phyloP scores from a whole-genome alignment of 2,888 invertebrate species.

The Xestia c-nigrum region DNA sequence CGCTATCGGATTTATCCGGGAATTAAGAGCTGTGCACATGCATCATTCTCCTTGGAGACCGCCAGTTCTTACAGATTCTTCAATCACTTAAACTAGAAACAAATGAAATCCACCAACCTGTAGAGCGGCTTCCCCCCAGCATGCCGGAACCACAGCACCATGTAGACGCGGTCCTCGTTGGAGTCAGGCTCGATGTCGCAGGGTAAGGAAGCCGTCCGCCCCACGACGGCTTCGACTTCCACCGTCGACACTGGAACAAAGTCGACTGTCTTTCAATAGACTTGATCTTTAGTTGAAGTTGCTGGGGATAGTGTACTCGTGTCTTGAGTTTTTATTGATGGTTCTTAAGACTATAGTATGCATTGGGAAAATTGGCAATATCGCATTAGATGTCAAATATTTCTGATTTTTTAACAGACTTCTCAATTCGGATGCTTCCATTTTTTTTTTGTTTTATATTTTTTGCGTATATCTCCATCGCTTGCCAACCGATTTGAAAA shows the following conservation, averaged over 20 bases:
- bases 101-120: slow-evolving; percentile 91
- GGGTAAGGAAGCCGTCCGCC: slow-evolving; percentile 95
- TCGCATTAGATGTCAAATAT: background rate
- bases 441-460: too few species aligned
- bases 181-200: slow-evolving; percentile 97
- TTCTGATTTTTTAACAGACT: too few species aligned
- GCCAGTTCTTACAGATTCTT: too few species aligned
- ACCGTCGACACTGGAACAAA: slow-evolving; percentile 88
- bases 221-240: slow-evolving; percentile 95
- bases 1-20: too few species aligned
- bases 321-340: background rate
- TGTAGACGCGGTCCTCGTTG: slow-evolving; percentile 96
- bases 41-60: too few species aligned
- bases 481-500: too few species aligned
- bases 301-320: background rate
- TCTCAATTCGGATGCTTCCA: too few species aligned
- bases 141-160: slow-evolving; percentile 98
- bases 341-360: background rate
- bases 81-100: background rate
- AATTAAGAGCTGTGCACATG: too few species aligned
- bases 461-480: too few species aligned
- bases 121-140: slow-evolving; percentile 96
- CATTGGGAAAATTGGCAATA: background rate
- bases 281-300: slow-evolving; percentile 48
- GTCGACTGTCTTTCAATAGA: slow-evolving; percentile 78